These are phyloP conservation scores for Drosophila navojoa DNA, from an alignment of 1,140 invertebrate species.

Conservation along the genomic window DNA sequence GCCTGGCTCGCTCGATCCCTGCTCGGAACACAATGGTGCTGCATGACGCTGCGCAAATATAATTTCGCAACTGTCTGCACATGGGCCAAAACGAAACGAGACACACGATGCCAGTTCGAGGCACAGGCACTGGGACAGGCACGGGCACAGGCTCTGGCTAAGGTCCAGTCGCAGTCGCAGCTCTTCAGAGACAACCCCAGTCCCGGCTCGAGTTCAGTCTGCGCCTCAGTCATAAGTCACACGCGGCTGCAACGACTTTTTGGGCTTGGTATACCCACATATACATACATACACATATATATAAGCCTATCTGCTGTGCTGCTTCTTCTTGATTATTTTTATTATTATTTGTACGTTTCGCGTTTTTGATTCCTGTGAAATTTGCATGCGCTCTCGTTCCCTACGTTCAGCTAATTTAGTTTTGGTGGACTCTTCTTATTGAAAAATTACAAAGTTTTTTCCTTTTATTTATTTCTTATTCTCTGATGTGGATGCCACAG, in stretches of 20 bases:
- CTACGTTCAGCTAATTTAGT: slow-evolving; percentile 70
- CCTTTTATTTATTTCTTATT: neutral
- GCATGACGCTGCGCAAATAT: slow-evolving; percentile 79
- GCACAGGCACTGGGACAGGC: neutral
- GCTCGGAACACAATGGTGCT: slow-evolving; percentile 65
- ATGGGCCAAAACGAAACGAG: slow-evolving; percentile 59
- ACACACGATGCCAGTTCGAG: slow-evolving; percentile 26
- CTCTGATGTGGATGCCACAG: slow-evolving; percentile 28
- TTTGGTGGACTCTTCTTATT: slow-evolving; percentile 61
- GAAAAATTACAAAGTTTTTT: slow-evolving; percentile 73
- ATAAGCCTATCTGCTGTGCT: slow-evolving; percentile 4
- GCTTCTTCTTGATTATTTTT: slow-evolving; percentile 52
- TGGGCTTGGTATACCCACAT: slow-evolving; percentile 15
- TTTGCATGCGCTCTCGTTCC: slow-evolving; percentile 60
- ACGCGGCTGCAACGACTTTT: slow-evolving; percentile 50
- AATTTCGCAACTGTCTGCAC: slow-evolving; percentile 82
- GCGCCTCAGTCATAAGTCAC: slow-evolving; percentile 57
- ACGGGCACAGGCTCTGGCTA: slow-evolving; percentile 4
- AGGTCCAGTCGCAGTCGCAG: slow-evolving; percentile 4
- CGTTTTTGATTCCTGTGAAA: slow-evolving; percentile 79
- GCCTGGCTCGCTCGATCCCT: slow-evolving; percentile 17
- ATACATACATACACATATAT: no score
- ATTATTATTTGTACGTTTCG: slow-evolving; percentile 72
- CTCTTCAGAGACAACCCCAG: neutral
- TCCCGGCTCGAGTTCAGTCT: slow-evolving; percentile 6